These are phyloP conservation scores for Diabrotica virgifera DNA, from an alignment of 1,140 invertebrate genomes.

Conservation along the genomic window DNA sequence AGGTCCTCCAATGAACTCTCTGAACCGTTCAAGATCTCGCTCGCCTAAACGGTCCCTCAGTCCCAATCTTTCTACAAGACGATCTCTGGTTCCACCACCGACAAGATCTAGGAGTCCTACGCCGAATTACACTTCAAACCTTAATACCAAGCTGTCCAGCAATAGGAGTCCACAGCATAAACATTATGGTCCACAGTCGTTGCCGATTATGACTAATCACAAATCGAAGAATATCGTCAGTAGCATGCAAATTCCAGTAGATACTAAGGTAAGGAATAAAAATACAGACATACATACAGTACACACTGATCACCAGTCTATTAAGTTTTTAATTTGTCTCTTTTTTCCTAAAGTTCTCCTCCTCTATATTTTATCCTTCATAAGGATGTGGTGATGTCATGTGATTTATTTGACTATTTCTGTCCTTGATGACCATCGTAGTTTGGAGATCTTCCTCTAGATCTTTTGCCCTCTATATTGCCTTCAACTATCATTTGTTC, in stretches of 20 bases:
- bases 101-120: slow-evolving; percentile 44
- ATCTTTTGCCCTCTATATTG: no score
- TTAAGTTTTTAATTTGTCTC: no score
- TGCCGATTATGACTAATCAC: slow-evolving; percentile 28
- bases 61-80: slow-evolving; percentile 39
- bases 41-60: slow-evolving; percentile 44
- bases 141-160: slow-evolving; percentile 37
- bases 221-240: slow-evolving; percentile 38
- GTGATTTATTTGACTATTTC: no score
- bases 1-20: slow-evolving; percentile 45
- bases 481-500: no score
- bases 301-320: no score
- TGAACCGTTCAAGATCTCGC: slow-evolving; percentile 51
- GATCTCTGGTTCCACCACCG: slow-evolving; percentile 35
- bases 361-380: no score
- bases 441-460: no score
- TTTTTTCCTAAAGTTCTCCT: no score
- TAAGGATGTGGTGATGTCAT: no score
- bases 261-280: slow-evolving; percentile 22
- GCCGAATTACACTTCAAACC: slow-evolving; percentile 43
- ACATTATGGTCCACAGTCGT: slow-evolving; percentile 31
- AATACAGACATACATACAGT: no score
- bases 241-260: slow-evolving; percentile 42
- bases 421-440: no score
- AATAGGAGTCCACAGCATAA: slow-evolving; percentile 33